These are phyloP conservation scores for Macrostomum cliftonense DNA, from an alignment of 2,888 invertebrate species.

Conservation along the genomic window DNA sequence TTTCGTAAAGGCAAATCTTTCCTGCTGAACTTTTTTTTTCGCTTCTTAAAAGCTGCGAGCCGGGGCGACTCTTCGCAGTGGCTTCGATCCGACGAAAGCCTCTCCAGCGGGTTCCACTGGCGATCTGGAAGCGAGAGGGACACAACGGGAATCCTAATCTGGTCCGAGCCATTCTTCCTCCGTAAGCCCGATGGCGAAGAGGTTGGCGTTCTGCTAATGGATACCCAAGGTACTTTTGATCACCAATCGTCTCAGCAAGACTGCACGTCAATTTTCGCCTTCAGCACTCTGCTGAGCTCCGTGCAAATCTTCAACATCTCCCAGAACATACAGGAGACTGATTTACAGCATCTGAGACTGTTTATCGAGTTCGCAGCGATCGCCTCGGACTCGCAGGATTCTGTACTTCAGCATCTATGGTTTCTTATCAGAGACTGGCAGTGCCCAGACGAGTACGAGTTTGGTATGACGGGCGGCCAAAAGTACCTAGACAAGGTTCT, in stretches of 20 bases:
- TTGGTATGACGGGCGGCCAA: conserved; percentile 72
- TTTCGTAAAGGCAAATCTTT: conserved; percentile 96
- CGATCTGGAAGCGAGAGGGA: conserved; percentile 83
- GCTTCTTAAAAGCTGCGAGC: conserved; percentile 61
- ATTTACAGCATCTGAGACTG: conserved; percentile 69
- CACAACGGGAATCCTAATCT: conserved; percentile 84
- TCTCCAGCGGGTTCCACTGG: conserved; percentile 79
- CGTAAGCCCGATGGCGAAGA: conserved; percentile 38
- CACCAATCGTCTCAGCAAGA: conserved; percentile 88
- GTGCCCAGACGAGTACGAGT: conserved; percentile 74
- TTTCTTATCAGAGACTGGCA: conserved; percentile 61
- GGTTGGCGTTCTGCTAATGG: conserved; percentile 72
- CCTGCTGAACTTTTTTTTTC: conserved; percentile 79
- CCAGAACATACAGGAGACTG: conserved; percentile 91
- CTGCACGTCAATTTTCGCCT: conserved; percentile 89
- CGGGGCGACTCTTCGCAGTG: conserved; percentile 44
- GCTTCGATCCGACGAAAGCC: conserved; percentile 56
- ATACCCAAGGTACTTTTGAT: conserved; percentile 83
- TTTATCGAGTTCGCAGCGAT: conserved; percentile 95
- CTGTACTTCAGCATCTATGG: conserved; percentile 44
- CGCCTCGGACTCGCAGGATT: conserved; percentile 73
- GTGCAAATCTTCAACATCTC: conserved; percentile 75
- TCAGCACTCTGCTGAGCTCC: conserved; percentile 91
- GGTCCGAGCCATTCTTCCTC: conserved; percentile 70
- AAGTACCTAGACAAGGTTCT: conserved; percentile 65